phyloP scores from a whole-genome alignment of 2,888 invertebrate genomes.

The Galerucella nymphaeae region DNA sequence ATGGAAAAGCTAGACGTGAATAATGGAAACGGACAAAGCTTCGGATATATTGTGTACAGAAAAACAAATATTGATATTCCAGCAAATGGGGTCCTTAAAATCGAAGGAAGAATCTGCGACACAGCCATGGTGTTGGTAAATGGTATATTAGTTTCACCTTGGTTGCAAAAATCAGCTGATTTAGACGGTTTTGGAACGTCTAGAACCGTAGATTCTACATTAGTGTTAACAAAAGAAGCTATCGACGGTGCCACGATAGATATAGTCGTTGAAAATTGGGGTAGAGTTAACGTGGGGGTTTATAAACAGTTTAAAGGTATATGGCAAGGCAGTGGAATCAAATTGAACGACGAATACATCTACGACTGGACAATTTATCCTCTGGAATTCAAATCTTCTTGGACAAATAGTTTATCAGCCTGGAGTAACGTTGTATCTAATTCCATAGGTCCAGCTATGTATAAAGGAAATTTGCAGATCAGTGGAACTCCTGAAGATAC shows the following conservation, averaged over 20 bases:
- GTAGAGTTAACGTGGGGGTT: conserved; percentile 68
- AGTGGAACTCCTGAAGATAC: conserved; percentile 73
- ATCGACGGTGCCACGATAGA: conserved; percentile 57
- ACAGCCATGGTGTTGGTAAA: conserved; percentile 67
- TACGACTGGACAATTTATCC: conserved; percentile 65
- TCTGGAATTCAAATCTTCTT: conserved; percentile 65
- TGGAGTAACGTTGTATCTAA: conserved; percentile 16
- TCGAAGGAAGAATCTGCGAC: conserved; percentile 65
- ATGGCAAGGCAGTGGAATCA: conserved; percentile 63
- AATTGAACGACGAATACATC: conserved; percentile 62
- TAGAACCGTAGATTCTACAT: conserved; percentile 55
- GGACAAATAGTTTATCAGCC: conserved; percentile 62
- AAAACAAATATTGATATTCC: conserved; percentile 55
- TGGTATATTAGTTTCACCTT: conserved; percentile 61
- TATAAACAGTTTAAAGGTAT: conserved; percentile 60
- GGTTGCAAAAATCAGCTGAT: conserved; percentile 52
- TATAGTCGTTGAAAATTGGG: conserved; percentile 80
- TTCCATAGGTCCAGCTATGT: conserved; percentile 68
- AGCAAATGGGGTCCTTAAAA: conserved; percentile 55
- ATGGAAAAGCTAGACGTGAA: conserved; percentile 63
- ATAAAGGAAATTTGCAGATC: conserved; percentile 66
- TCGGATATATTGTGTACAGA: conserved; percentile 69
- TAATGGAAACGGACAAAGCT: conserved; percentile 67
- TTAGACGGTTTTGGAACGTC: conserved; percentile 64
- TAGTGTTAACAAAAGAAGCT: conserved; percentile 49